Evolutionary conservation across 2,113 vertebrate species (phyloP).

Genomic region (Mirounga angustirostris): DNA sequence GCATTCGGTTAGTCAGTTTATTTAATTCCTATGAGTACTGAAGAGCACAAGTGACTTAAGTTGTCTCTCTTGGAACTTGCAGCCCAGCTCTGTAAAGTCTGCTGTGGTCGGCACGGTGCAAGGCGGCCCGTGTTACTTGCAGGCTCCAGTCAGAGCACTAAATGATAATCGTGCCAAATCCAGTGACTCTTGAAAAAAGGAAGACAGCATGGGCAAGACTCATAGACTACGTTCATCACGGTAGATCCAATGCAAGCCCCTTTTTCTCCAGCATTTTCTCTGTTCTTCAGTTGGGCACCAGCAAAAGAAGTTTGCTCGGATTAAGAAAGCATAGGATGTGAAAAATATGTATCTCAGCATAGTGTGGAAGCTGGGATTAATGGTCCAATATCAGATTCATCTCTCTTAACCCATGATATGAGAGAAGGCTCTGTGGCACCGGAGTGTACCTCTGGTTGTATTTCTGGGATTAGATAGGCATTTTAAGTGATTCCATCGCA

Average conservation of each 20-base stretch:
- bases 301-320: not conserved
- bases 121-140: no score
- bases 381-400: not conserved
- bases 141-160: accelerated
- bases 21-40: slow-evolving; percentile 45
- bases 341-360: not conserved
- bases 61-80: not conserved
- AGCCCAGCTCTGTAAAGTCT: not conserved
- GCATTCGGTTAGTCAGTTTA: slow-evolving; percentile 31
- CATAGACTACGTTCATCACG: not conserved
- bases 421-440: not conserved
- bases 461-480: not conserved
- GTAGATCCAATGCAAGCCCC: not conserved
- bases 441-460: not conserved
- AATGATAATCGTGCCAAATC: not conserved
- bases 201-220: not conserved
- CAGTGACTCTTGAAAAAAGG: not conserved
- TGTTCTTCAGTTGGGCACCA: not conserved
- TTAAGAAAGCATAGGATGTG: not conserved
- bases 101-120: accelerated
- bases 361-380: not conserved
- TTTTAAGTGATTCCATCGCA: not conserved
- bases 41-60: slow-evolving; percentile 43
- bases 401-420: not conserved
- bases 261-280: not conserved